Evolutionary conservation across 1,140 invertebrate species (phyloP).

Genomic region (Meteorus sp.): DNA sequence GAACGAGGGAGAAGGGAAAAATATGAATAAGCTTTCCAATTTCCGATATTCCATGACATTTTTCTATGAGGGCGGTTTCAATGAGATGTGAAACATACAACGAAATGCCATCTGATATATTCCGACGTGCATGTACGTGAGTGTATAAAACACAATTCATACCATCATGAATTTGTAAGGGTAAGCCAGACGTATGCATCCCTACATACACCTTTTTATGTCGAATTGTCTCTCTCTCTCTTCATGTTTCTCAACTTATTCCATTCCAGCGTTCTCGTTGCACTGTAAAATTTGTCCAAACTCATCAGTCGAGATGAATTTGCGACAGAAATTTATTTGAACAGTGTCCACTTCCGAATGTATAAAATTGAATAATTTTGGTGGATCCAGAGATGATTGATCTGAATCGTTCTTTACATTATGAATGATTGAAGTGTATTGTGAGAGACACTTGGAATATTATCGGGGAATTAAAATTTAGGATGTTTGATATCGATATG

Average conservation of each 20-base stretch:
- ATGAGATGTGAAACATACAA: slow-evolving; percentile 55
- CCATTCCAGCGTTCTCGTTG: not conserved
- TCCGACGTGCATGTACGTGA: slow-evolving; percentile 43
- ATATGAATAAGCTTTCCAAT: slow-evolving; percentile 60
- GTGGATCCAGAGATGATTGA: too few relatives aligned
- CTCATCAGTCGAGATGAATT: too few relatives aligned
- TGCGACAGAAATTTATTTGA: too few relatives aligned
- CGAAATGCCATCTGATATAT: slow-evolving; percentile 57
- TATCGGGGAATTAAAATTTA: too few relatives aligned
- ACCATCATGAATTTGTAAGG: not conserved
- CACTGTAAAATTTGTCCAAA: too few relatives aligned
- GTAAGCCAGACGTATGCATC: slow-evolving; percentile 7
- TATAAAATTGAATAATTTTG: too few relatives aligned
- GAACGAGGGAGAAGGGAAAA: too few relatives aligned
- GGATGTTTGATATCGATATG: too few relatives aligned
- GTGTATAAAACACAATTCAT: slow-evolving; percentile 21
- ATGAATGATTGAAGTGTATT: too few relatives aligned
- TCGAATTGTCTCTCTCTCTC: not conserved
- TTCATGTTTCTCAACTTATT: slow-evolving; percentile 4
- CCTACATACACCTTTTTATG: slow-evolving; percentile 16
- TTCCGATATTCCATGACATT: slow-evolving; percentile 58
- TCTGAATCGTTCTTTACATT: too few relatives aligned
- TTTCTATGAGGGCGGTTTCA: slow-evolving; percentile 55
- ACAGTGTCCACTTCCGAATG: too few relatives aligned
- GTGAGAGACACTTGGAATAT: too few relatives aligned